Percentiles rank a stretch among this genome's conserved stretches.
Evolutionary conservation across 2,797 vertebrate species (phyloP).

Genomic region (Selene dorsalis): DNA sequence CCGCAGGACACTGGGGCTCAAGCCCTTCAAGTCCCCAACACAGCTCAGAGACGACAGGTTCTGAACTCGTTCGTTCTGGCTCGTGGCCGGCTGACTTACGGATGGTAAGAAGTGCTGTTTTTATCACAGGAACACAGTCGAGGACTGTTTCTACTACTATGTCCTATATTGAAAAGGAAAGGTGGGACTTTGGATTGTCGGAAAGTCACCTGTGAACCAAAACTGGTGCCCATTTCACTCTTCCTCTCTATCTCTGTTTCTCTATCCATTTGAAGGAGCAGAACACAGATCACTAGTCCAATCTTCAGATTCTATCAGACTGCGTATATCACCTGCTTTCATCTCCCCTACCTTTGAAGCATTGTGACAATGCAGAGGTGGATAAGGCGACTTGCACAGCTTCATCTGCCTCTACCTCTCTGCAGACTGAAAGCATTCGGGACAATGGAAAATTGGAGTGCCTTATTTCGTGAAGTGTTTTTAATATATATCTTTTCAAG

Average conservation of each 20-base stretch:
- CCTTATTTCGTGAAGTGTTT: constrained; percentile 75
- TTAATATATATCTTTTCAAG: constrained; percentile 67
- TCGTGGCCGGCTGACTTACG: not conserved
- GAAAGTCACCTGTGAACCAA: constrained; percentile 68
- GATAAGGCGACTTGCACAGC: constrained; percentile 74
- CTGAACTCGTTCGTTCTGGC: constrained; percentile 51
- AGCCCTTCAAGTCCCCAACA: constrained; percentile 84
- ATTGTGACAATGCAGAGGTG: constrained; percentile 77
- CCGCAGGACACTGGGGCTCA: constrained; percentile 80
- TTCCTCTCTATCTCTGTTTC: constrained; percentile 45
- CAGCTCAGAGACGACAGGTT: constrained; percentile 83
- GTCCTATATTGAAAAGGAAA: constrained; percentile 29
- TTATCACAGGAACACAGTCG: constrained; percentile 33
- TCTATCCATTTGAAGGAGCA: constrained; percentile 65
- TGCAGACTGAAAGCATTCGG: constrained; percentile 68
- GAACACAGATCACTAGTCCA: constrained; percentile 66
- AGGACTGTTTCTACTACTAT: constrained; percentile 41
- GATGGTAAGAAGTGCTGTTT: constrained; percentile 17
- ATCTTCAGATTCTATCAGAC: constrained; percentile 73
- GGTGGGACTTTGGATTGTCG: constrained; percentile 61
- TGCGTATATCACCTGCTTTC: constrained; percentile 70
- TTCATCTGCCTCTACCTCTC: constrained; percentile 73
- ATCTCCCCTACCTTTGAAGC: constrained; percentile 74
- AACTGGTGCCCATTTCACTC: constrained; percentile 57
- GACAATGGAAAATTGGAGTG: constrained; percentile 71